These are phyloP conservation scores for Salvelinus sp. DNA, from an alignment of 2,113 vertebrate species.

Conservation along the genomic window DNA sequence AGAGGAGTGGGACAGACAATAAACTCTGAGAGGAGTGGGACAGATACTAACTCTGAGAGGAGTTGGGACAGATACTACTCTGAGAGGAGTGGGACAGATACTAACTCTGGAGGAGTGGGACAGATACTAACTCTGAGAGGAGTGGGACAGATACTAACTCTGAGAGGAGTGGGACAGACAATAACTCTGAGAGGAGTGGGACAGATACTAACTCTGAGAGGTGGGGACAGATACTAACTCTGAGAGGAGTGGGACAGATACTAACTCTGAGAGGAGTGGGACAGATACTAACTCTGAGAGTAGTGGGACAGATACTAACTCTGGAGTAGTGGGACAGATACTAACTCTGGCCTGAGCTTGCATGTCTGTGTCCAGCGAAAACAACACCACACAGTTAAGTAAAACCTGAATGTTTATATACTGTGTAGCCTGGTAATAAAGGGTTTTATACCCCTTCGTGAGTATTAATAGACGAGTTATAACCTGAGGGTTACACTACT, in stretches of 20 bases:
- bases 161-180: conserved; percentile 41
- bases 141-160: conserved; percentile 56
- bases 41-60: conserved; percentile 52
- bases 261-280: conserved; percentile 51
- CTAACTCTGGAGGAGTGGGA: conserved; percentile 50
- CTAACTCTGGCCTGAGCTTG: conserved; percentile 57
- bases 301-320: conserved; percentile 55
- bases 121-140: conserved; percentile 55
- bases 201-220: conserved; percentile 56
- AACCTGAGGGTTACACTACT: no score
- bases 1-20: conserved; percentile 47
- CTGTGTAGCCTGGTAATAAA: no score
- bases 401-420: neutral
- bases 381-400: neutral
- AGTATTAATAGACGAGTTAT: no score
- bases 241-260: conserved; percentile 44
- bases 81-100: conserved; percentile 47
- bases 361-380: neutral
- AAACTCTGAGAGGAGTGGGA: conserved; percentile 49
- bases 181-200: conserved; percentile 49
- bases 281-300: conserved; percentile 53
- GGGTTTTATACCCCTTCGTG: no score
- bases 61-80: conserved; percentile 54
- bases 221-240: conserved; percentile 54
- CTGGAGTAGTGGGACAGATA: conserved; percentile 48